Evolutionary conservation across 1,140 invertebrate genomes (phyloP).

Genomic region (Zaprionus vittiger): DNA sequence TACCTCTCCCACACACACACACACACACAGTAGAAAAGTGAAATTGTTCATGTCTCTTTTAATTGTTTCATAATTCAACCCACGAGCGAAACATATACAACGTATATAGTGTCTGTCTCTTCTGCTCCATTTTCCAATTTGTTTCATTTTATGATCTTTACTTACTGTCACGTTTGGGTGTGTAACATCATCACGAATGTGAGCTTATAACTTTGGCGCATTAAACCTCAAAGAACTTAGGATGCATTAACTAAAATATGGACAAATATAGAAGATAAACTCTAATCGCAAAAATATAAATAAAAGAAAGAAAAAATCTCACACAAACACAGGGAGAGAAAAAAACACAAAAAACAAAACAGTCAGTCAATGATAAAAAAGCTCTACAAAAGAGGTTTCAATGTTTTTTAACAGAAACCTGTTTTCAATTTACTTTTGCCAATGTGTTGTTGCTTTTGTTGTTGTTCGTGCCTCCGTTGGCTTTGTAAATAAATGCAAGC

Average conservation of each 20-base stretch:
- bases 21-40: slow-evolving; percentile 53
- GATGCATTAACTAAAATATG: slow-evolving; percentile 39
- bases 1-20: slow-evolving; percentile 19
- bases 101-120: slow-evolving; percentile 17
- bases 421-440: slow-evolving; percentile 76
- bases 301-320: slow-evolving; percentile 16
- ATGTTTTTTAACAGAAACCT: slow-evolving; percentile 75
- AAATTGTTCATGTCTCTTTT: slow-evolving; percentile 60
- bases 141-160: slow-evolving; percentile 18
- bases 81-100: slow-evolving; percentile 34
- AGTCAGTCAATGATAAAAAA: slow-evolving; percentile 70
- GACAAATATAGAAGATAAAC: slow-evolving; percentile 29
- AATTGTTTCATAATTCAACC: slow-evolving; percentile 70
- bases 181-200: slow-evolving; percentile 7
- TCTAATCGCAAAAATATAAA: slow-evolving; percentile 30
- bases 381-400: slow-evolving; percentile 80
- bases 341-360: slow-evolving; percentile 22
- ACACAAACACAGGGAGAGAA: slow-evolving; percentile 18
- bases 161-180: slow-evolving; percentile 64
- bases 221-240: slow-evolving; percentile 18
- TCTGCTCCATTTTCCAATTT: slow-evolving; percentile 44
- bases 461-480: slow-evolving; percentile 48
- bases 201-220: background rate
- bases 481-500: slow-evolving; percentile 82
- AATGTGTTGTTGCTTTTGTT: slow-evolving; percentile 59